phyloP scores from a whole-genome alignment of 2,888 invertebrate genomes.

The Epinotia ramella region DNA sequence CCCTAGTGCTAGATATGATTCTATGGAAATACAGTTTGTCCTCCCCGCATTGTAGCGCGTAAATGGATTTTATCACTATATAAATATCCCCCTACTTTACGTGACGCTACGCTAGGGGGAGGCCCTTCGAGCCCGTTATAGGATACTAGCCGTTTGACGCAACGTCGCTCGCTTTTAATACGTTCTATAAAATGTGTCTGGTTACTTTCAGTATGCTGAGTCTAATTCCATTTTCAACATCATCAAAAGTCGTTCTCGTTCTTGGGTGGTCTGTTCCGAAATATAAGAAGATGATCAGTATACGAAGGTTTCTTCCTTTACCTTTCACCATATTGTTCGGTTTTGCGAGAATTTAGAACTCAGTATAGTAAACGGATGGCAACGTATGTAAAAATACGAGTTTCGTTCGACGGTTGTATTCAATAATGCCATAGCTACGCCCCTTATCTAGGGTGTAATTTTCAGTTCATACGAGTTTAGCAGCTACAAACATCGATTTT shows the following conservation, averaged over 20 bases:
- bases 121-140: constrained; percentile 26
- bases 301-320: too few relatives aligned
- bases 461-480: neutral
- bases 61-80: constrained; percentile 84
- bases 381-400: neutral
- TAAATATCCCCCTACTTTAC: constrained; percentile 54
- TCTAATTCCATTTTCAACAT: too few relatives aligned
- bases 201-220: neutral
- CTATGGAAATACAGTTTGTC: constrained; percentile 83
- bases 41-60: constrained; percentile 78
- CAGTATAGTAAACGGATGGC: neutral
- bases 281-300: too few relatives aligned
- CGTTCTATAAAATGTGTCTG: constrained; percentile 11
- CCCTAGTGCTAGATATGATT: constrained; percentile 74
- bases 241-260: too few relatives aligned
- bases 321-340: too few relatives aligned
- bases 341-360: too few relatives aligned
- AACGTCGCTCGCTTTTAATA: constrained; percentile 15
- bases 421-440: constrained; percentile 1
- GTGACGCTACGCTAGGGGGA: constrained; percentile 34
- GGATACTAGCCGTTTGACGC: constrained; percentile 18
- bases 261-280: too few relatives aligned
- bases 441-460: constrained; percentile 1
- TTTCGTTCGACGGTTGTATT: neutral
- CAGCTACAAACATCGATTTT: neutral